Conservation (phyloP, 2,888 invertebrate genomes). For the Hydraecia micacea region DNA sequence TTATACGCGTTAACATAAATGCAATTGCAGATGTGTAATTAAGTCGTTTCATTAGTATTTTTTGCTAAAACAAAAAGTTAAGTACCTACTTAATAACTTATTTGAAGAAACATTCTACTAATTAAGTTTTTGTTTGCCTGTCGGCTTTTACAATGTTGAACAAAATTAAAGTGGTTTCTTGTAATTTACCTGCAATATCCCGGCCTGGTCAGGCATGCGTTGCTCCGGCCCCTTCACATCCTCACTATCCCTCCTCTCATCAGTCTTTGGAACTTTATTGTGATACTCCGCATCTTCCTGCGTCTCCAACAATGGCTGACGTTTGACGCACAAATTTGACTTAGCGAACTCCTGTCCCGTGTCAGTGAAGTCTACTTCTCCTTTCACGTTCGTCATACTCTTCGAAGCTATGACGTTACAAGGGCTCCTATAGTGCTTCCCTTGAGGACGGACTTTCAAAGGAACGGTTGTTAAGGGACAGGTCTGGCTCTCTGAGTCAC, state of each 20-base stretch:
- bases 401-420: slow-evolving; percentile 89
- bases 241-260: slow-evolving; percentile 78
- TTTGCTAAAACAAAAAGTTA: not conserved
- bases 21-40: slow-evolving; percentile 6
- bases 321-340: slow-evolving; percentile 83
- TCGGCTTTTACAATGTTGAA: not conserved
- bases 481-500: slow-evolving; percentile 91
- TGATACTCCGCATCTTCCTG: slow-evolving; percentile 86
- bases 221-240: slow-evolving; percentile 79
- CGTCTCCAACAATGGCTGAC: slow-evolving; percentile 86
- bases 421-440: slow-evolving; percentile 81
- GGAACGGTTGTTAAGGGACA: slow-evolving; percentile 90
- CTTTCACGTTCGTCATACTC: slow-evolving; percentile 92
- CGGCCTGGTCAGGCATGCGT: slow-evolving; percentile 86
- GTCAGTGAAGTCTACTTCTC: slow-evolving; percentile 85
- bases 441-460: slow-evolving; percentile 88
- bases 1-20: slow-evolving; percentile 18
- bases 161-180: not conserved
- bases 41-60: not conserved
- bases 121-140: not conserved
- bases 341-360: slow-evolving; percentile 84
- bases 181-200: slow-evolving; percentile 91
- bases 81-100: slow-evolving; percentile 7
- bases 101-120: not conserved
- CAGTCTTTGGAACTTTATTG: slow-evolving; percentile 89